These are phyloP conservation scores for Oscheius sp. DNA, from an alignment of 2,888 invertebrate species.

Conservation along the genomic window DNA sequence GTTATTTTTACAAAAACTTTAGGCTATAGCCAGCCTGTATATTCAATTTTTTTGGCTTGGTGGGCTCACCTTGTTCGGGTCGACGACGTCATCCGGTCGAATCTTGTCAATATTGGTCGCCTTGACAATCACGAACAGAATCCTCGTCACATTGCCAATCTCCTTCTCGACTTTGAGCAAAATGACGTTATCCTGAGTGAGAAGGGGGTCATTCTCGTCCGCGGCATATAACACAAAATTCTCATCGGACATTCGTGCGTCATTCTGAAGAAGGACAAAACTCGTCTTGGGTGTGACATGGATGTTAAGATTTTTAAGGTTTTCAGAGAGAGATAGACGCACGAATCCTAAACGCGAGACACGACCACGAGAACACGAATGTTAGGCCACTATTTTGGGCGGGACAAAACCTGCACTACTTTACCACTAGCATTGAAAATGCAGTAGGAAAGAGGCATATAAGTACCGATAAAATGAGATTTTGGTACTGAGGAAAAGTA, in stretches of 20 bases:
- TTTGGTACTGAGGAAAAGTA: too few species aligned
- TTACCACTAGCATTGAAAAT: too few species aligned
- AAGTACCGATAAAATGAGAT: too few species aligned
- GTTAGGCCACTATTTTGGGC: conserved; percentile 21
- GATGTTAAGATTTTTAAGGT: conserved; percentile 6
- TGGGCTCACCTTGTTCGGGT: conserved; percentile 52
- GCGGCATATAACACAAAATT: conserved; percentile 61
- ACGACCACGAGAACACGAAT: conserved; percentile 1
- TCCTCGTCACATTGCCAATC: conserved; percentile 58
- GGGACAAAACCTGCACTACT: background rate
- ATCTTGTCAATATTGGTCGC: conserved; percentile 32
- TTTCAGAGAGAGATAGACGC: conserved; percentile 23
- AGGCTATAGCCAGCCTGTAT: too few species aligned
- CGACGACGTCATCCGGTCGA: conserved; percentile 46
- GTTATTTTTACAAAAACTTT: too few species aligned
- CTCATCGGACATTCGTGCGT: conserved; percentile 49
- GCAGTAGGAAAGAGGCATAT: too few species aligned
- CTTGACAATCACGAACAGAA: conserved; percentile 65
- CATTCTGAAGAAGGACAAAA: conserved; percentile 36
- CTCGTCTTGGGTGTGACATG: background rate
- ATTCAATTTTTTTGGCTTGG: too few species aligned
- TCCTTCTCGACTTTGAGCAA: conserved; percentile 63
- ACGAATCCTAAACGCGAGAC: conserved; percentile 30
- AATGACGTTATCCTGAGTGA: conserved; percentile 68
- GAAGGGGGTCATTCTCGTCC: conserved; percentile 63